A percentile compares a stretch with the other conserved stretches of the same genome.
Evolutionary conservation across 2,797 vertebrate species (phyloP).

Genomic region (Lagorchestes hirsutus): DNA sequence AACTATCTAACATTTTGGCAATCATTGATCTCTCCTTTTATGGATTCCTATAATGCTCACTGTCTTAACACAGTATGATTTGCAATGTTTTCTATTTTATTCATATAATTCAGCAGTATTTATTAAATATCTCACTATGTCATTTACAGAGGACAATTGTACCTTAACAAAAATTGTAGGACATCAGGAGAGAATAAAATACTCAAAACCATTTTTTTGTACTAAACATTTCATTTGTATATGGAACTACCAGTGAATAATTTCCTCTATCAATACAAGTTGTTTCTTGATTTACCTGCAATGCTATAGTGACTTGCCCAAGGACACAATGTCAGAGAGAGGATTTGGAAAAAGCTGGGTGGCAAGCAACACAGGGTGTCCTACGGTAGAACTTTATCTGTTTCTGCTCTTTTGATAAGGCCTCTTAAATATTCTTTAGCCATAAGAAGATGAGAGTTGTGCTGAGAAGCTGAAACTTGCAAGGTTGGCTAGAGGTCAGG

Average conservation of each 20-base stretch:
- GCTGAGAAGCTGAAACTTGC: background rate
- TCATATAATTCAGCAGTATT: background rate
- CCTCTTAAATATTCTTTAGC: background rate
- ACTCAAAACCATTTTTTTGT: background rate
- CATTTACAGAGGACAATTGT: too few species aligned
- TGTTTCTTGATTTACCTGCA: background rate
- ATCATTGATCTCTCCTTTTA: background rate
- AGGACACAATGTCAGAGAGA: background rate
- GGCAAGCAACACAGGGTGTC: background rate
- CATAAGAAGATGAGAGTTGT: background rate
- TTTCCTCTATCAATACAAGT: background rate
- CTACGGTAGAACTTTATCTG: background rate
- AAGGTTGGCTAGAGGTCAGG: background rate
- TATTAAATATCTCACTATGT: background rate
- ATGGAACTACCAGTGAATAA: background rate
- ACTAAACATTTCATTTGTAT: background rate
- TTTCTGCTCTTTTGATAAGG: background rate
- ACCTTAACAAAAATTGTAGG: background rate
- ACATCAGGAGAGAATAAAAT: background rate
- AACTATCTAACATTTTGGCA: background rate
- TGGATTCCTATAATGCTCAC: background rate
- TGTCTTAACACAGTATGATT: background rate
- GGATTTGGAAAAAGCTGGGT: background rate
- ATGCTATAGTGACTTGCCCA: background rate
- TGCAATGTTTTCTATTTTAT: background rate